A percentile compares a stretch with the other conserved stretches of the same genome.
Conservation (phyloP, 2,113 vertebrate species). For the Hemichromis elongatus region DNA sequence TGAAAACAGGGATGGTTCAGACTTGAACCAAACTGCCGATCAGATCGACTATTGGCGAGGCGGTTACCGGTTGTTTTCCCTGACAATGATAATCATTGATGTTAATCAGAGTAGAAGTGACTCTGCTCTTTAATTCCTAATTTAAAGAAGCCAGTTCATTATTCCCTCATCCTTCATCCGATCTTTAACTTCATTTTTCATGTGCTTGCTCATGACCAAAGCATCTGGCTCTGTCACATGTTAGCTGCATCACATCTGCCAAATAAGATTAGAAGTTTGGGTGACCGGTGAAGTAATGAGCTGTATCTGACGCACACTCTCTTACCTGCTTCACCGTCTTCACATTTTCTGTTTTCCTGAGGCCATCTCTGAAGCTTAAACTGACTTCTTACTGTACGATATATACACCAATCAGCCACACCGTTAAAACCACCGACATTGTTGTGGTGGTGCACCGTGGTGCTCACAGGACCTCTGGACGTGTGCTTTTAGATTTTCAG, state of each 20-base stretch:
- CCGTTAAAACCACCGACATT: neutral
- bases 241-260: neutral
- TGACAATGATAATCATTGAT: neutral
- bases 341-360: neutral
- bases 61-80: neutral
- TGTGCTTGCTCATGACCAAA: neutral
- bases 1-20: neutral
- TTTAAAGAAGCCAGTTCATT: neutral
- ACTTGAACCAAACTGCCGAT: neutral
- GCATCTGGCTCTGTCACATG: constrained; percentile 7
- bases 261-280: neutral
- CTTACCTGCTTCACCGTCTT: neutral
- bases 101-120: neutral
- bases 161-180: neutral
- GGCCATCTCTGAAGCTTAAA: neutral
- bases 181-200: neutral
- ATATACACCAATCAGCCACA: neutral
- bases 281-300: neutral
- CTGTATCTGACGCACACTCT: neutral
- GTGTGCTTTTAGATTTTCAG: neutral
- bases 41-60: neutral
- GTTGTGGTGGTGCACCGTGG: neutral
- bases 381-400: neutral
- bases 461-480: neutral
- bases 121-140: neutral